These are phyloP conservation scores for Tridacna gigas DNA, from an alignment of 2,888 invertebrate genomes.

Conservation along the genomic window DNA sequence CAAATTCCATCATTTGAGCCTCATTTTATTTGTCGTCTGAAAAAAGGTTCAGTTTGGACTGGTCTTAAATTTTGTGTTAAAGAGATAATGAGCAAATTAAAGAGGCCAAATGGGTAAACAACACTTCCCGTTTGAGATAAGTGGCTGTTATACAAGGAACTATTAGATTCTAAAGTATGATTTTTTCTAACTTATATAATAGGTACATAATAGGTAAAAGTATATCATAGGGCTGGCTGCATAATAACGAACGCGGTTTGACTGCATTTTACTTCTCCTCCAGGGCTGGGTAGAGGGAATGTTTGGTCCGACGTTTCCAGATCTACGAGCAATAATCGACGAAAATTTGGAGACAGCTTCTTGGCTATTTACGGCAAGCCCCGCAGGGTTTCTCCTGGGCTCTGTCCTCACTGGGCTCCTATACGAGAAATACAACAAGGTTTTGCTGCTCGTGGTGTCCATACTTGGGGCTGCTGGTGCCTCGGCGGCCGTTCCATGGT, in stretches of 20 bases:
- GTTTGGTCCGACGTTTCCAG: conserved; percentile 82
- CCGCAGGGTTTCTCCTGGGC: conserved; percentile 83
- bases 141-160: neutral
- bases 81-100: too few relatives aligned
- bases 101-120: too few relatives aligned
- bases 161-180: neutral
- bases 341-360: conserved; percentile 77
- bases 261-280: neutral
- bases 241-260: too few relatives aligned
- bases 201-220: neutral
- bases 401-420: conserved; percentile 72
- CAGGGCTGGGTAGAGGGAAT: conserved; percentile 55
- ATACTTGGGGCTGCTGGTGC: conserved; percentile 32
- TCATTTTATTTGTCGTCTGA: too few relatives aligned
- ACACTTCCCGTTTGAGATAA: neutral
- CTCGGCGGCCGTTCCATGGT: conserved; percentile 52
- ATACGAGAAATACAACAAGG: conserved; percentile 32
- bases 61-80: too few relatives aligned
- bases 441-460: conserved; percentile 37
- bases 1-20: too few relatives aligned
- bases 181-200: neutral
- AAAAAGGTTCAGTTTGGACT: too few relatives aligned
- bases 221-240: neutral
- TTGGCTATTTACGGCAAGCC: conserved; percentile 80
- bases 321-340: conserved; percentile 79